Evolutionary conservation across 1,140 invertebrate species (phyloP).

Genomic region (Drosophila burlai): DNA sequence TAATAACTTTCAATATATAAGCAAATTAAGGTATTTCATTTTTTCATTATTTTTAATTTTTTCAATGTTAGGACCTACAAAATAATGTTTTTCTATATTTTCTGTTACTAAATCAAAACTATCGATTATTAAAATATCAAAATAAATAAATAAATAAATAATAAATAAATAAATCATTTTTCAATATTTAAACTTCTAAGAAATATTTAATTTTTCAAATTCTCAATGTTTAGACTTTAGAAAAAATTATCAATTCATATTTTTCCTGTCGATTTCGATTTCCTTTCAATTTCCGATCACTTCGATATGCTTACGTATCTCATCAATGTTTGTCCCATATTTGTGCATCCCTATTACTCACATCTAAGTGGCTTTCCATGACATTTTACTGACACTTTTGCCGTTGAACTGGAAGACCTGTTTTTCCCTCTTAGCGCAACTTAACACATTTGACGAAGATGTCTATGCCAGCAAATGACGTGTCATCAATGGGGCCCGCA

Average conservation of each 20-base stretch:
- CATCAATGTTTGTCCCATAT: not conserved
- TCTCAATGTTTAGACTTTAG: no score
- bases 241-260: not conserved
- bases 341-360: constrained; percentile 15
- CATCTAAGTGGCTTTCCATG: constrained; percentile 77
- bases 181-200: not conserved
- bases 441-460: constrained; percentile 82
- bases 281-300: not conserved
- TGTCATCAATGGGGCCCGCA: constrained; percentile 77
- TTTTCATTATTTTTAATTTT: no score
- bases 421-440: constrained; percentile 60
- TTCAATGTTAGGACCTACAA: no score
- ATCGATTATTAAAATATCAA: not conserved
- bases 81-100: no score
- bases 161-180: no score
- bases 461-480: constrained; percentile 78
- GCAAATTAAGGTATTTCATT: no score
- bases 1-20: no score
- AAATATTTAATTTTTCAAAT: not conserved
- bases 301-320: not conserved
- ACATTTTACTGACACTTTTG: constrained; percentile 79
- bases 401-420: constrained; percentile 64
- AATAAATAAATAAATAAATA: no score
- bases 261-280: no score
- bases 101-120: no score